Evolutionary conservation across 2,113 vertebrate species (phyloP), one percentile per base, ranked within the genome.

Genomic region (Megaleporinus macrocephalus): DNA sequence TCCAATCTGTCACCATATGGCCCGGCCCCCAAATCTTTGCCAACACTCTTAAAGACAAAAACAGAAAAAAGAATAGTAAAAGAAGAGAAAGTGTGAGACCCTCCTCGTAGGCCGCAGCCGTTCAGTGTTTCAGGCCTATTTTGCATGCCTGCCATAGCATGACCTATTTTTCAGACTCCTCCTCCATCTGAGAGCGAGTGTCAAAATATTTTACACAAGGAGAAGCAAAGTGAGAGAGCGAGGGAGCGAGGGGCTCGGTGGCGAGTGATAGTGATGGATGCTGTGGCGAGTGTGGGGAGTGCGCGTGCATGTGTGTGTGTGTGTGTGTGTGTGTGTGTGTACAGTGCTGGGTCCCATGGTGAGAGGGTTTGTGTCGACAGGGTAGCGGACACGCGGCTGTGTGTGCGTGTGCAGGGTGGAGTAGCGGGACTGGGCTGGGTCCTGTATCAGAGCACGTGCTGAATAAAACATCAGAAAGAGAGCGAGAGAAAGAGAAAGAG

Each of bases 381-480:
- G 30, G n/a, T 68, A 69, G 70, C 62, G 47, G 82, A 80, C 69
- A 57, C 24, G 57, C 69, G 24, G 49, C 14, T 24, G 51, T 79
- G 53, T 55, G 20, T 79, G 53, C 22, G 20, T 55, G 22, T 79
- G 63, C 15, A 15, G 83, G 49, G 74, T 76, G 74, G 61, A 57
- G 63, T 72, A 61, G 47, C 55, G 80, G 22, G 69, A 76, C 65
- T 76, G 65, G 49, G 55, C n/a, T 79, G 26, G 75, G 80, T 41
- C 81, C 76, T 79, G 36, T 71, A 55, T 80, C 57, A 76, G 68
- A 85, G 79, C 72, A 83, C 33, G 71, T 76, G 53, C 73, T 88
- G 87, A 88, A 88, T 88, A 88, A 88, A 86, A 86, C 85, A 88
- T 88, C 83, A 76, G 14, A 76, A 27, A 57, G 49, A 53, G 76